Evolutionary conservation across 2,797 vertebrate genomes (phyloP).

Genomic region (Oreortyx pictus): DNA sequence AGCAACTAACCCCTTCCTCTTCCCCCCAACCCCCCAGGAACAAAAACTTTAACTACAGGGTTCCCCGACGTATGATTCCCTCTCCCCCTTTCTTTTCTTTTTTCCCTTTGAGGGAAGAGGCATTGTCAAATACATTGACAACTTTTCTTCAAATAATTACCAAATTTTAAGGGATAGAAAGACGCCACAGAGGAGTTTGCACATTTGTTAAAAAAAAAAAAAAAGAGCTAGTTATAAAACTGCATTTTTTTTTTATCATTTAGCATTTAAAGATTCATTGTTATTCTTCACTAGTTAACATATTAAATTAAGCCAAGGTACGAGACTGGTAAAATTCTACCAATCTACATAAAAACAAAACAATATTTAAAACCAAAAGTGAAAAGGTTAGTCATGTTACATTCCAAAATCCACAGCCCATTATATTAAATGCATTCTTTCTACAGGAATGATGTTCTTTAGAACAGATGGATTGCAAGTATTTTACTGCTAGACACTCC

Average conservation of each 20-base stretch:
- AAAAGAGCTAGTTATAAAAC: slow-evolving; percentile 71
- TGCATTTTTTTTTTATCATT: slow-evolving; percentile 67
- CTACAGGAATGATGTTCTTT: slow-evolving; percentile 83
- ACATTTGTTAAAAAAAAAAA: slow-evolving; percentile 75
- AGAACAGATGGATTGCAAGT: slow-evolving; percentile 80
- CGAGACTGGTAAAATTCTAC: slow-evolving; percentile 78
- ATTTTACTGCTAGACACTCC: slow-evolving; percentile 83
- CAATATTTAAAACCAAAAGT: slow-evolving; percentile 72
- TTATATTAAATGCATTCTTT: slow-evolving; percentile 82
- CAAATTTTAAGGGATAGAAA: slow-evolving; percentile 72
- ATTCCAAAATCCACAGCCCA: slow-evolving; percentile 80
- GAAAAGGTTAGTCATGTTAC: slow-evolving; percentile 84
- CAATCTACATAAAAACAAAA: slow-evolving; percentile 77
- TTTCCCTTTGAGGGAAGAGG: slow-evolving; percentile 23
- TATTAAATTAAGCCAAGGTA: slow-evolving; percentile 83
- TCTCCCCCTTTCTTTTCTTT: not conserved
- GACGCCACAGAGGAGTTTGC: slow-evolving; percentile 73
- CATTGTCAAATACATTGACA: slow-evolving; percentile 52
- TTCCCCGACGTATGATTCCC: not conserved
- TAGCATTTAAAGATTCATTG: slow-evolving; percentile 76
- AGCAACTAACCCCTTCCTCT: slow-evolving; percentile 29
- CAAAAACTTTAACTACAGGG: slow-evolving; percentile 62
- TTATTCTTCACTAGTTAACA: slow-evolving; percentile 81
- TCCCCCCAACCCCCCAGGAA: slow-evolving; percentile 31
- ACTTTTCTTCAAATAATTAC: slow-evolving; percentile 62